Base-by-base conservation (phyloP, 2,113 vertebrate genomes). In the Phaethornis superciliosus region DNA sequence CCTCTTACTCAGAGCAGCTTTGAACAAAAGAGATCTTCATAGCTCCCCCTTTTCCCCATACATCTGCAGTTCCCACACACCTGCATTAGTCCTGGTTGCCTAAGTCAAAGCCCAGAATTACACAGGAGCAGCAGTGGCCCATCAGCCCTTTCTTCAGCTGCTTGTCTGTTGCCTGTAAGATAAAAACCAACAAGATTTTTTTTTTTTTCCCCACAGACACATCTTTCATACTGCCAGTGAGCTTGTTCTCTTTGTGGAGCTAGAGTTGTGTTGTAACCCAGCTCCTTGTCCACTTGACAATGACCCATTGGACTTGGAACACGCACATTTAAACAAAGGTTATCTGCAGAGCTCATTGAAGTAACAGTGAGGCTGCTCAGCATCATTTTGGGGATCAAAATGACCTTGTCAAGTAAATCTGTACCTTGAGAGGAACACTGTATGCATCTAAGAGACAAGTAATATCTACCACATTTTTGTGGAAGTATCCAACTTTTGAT, bases 281-380 rank as follows among this genome's bases (percentile, higher is more conserved):
- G 37, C 77, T 28, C 47, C 18, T 2, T 13, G 20, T 28, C 47
- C 24, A 0, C 0, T 21, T 13, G n/a, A 33, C 33, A 59, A 15
- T 46, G 54, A 72, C 27, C 33, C 54, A 62, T 44, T 21, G 69
- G 72, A 59, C 28, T 52, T 56, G 32, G 70, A 74, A 72, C 13
- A 30, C 28, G 47, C 44, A 20, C 12, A 0, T 65, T 40, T 62
- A 52, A 71, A 47, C 47, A 44, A 16, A 4, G 16, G 21, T 33
- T 37, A 16, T 70, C 62, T 93, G 79, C 56, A 85, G 64, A 81
- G 64, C n/a, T 90, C 47, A 7, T 10, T 9, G 37, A 72, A 21
- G 22, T n/a, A 54, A 81, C 16, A 15, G 32, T 69, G 54, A 81
- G 20, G 74, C 30, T 76, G 59, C 37, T 46, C 40, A 21, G 26